These are phyloP conservation scores for Brotula barbata DNA, from an alignment of 2,797 vertebrate species.

Conservation along the genomic window DNA sequence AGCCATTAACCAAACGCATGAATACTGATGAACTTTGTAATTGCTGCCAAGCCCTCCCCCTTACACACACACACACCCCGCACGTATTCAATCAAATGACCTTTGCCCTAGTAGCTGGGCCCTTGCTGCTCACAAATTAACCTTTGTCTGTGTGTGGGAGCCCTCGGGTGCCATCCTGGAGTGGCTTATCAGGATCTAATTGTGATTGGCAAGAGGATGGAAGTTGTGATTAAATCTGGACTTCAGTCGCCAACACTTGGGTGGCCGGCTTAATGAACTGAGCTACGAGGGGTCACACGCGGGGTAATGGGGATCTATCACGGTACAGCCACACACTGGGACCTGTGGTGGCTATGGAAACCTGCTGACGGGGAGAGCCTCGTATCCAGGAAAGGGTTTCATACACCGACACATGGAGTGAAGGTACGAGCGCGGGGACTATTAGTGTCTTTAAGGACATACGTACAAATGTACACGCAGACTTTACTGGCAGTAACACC, in stretches of 20 bases:
- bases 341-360: slow-evolving; percentile 33
- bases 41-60: slow-evolving; percentile 54
- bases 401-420: no score
- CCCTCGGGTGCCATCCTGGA: slow-evolving; percentile 61
- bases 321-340: slow-evolving; percentile 53
- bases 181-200: slow-evolving; percentile 72
- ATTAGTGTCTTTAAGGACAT: neutral
- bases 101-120: slow-evolving; percentile 56
- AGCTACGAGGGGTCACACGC: slow-evolving; percentile 71
- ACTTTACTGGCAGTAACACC: neutral
- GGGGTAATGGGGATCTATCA: slow-evolving; percentile 77
- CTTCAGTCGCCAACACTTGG: slow-evolving; percentile 66
- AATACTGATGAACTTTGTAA: slow-evolving; percentile 76
- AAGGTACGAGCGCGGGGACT: no score
- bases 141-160: slow-evolving; percentile 66
- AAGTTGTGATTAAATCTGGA: slow-evolving; percentile 78
- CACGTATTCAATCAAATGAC: slow-evolving; percentile 72
- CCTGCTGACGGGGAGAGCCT: neutral
- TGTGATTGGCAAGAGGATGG: slow-evolving; percentile 79
- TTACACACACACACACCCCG: slow-evolving; percentile 40
- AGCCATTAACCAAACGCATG: slow-evolving; percentile 64
- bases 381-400: no score
- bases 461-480: neutral
- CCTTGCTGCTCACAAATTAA: slow-evolving; percentile 77
- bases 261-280: slow-evolving; percentile 77